These are phyloP conservation scores for Argynnis bischoffii DNA, from an alignment of 2,888 invertebrate genomes.

Conservation along the genomic window DNA sequence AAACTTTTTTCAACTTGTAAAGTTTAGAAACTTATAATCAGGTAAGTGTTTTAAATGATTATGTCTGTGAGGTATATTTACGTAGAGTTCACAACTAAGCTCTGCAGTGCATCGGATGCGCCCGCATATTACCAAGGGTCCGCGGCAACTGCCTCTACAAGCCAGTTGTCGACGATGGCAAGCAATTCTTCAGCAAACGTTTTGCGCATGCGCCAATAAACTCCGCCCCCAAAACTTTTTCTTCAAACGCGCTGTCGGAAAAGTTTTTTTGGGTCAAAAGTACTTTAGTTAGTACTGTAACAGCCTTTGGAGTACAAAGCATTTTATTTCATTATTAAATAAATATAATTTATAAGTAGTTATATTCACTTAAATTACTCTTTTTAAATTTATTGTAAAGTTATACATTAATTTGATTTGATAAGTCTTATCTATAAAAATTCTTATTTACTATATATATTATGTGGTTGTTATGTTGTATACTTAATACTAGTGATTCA, in stretches of 20 bases:
- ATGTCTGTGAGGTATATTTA: slow-evolving; percentile 24
- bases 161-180: slow-evolving; percentile 58
- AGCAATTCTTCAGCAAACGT: slow-evolving; percentile 67
- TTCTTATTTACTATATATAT: too few species aligned
- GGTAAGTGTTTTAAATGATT: slow-evolving; percentile 14
- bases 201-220: slow-evolving; percentile 61
- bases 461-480: too few species aligned
- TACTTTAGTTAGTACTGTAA: slow-evolving; percentile 14
- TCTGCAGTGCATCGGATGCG: slow-evolving; percentile 64
- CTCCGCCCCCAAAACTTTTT: slow-evolving; percentile 73
- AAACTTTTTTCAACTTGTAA: slow-evolving; percentile 47
- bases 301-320: too few species aligned
- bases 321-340: too few species aligned
- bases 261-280: slow-evolving; percentile 30
- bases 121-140: slow-evolving; percentile 61
- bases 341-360: too few species aligned
- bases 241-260: slow-evolving; percentile 45
- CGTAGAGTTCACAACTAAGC: slow-evolving; percentile 39
- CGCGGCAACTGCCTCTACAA: slow-evolving; percentile 72
- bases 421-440: too few species aligned
- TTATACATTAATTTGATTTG: too few species aligned
- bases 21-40: slow-evolving; percentile 27
- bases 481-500: too few species aligned
- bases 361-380: too few species aligned
- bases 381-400: too few species aligned